Evolutionary conservation across 2,888 invertebrate species (phyloP), one percentile per base, ranked within the genome.

Genomic region (Epirrita christyi): DNA sequence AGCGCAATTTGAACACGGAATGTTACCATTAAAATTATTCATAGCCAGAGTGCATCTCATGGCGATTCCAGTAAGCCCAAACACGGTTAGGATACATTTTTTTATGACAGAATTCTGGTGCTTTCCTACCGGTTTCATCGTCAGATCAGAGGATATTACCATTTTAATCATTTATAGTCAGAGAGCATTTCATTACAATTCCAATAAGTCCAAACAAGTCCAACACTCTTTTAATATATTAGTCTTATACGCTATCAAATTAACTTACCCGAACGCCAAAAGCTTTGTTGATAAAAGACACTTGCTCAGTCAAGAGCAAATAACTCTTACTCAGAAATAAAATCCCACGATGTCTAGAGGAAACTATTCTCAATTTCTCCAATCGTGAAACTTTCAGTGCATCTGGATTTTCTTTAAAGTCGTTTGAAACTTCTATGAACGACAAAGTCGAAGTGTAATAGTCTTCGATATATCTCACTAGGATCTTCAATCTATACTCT

Each of bases 251-350:
- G 13, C 8, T 8, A 32, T 32, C 42, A 36, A 43, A 34, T 38
- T 32, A 40, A 52, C 63, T 63, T 42, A 74, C 73, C 47, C 67
- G 52, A 32, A 64, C 27, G 11, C 73, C 74, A 53, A 63, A 74
- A 50, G 41, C 61, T 0, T 9, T 27, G 29, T 74, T 75, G 0
- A 73, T 58, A 46, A 53, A 65, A 13, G 49, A 15, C 10, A 63
- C 52, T 61, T 71, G 75, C 11, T 73, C 65, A 5, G 65, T 55
- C 11, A 73, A 32, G 37, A 66, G 50, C 7, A 74, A 28, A 11
- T 73, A 72, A 40, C 60, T 68, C 21, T 57, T 61, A 37, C 54
- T 67, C n/a, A 74, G 59, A 14, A 59, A 63, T 13, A 59, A 41
- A 2, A 55, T 48, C 42, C 62, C 64, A 6, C 59, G 53, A 6